Percentiles rank a stretch among this genome's conserved stretches.
phyloP scores from a whole-genome alignment of 1,140 invertebrate genomes.

The Anthonomus grandis region DNA sequence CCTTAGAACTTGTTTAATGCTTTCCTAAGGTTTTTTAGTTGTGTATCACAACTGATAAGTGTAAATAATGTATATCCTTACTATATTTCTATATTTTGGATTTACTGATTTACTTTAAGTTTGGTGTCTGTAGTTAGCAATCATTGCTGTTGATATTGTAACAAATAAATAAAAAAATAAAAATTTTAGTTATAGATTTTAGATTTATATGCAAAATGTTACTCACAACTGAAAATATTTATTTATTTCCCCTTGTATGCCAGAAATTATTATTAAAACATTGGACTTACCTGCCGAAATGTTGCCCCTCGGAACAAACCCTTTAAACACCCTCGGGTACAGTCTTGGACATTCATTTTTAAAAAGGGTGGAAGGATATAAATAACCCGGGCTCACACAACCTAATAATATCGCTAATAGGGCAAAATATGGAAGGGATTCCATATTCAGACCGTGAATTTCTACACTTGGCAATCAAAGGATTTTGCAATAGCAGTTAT shows the following conservation, averaged over 20 bases:
- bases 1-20: no score
- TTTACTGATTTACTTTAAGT: no score
- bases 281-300: conserved; percentile 35
- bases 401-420: no score
- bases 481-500: no score
- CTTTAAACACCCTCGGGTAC: conserved; percentile 37
- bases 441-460: no score
- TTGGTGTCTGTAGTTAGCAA: background rate
- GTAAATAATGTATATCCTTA: no score
- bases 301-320: conserved; percentile 42
- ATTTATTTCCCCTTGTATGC: background rate
- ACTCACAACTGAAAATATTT: conserved; percentile 5
- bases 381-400: background rate
- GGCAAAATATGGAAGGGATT: no score
- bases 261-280: background rate
- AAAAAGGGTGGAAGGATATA: conserved; percentile 11
- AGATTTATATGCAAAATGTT: background rate
- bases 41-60: no score
- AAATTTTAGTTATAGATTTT: background rate
- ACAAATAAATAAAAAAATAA: background rate
- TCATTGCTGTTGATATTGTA: background rate
- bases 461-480: no score
- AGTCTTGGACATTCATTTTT: conserved; percentile 35
- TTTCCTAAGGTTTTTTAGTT: no score
- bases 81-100: no score